Base-by-base conservation (phyloP, 2,888 invertebrate species). In the Vanessa cardui region DNA sequence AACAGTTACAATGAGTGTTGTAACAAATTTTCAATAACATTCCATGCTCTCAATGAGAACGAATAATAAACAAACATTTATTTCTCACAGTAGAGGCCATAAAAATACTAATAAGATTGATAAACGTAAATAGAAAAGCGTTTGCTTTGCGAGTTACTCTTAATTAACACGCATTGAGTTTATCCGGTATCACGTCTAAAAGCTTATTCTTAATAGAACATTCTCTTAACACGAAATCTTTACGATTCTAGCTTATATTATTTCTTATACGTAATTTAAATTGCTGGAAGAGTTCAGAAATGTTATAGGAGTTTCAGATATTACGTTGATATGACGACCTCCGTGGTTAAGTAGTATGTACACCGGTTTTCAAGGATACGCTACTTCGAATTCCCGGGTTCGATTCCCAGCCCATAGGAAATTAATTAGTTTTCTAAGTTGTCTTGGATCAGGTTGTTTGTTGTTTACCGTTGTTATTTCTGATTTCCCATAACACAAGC, bases 61-160 rank as follows among this genome's bases (percentile, higher is more conserved):
- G 15, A n/a, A 56, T 12, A 50, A 46, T 52, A 31, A 54, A 65
- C 47, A 64, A 58, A 49, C 64, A n/a, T 49, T 39, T 21, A 47
- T 52, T 49, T 76, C 74, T 74, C 75, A 75, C 74, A 69, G 66
- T 64, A 66, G 12, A 63, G 67, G 63, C 66, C 63, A 72, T 69
- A 68, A 72, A 69, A 71, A 64, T 68, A 66, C 72, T 78, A 78
- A 78, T 71, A 72, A 72, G 67, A 77, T 74, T 67, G 70, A 72
- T 75, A 78, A 78, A 79, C 78, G 66, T 62, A 73, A 71, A 63
- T 70, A 73, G 73, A 71, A 76, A 79, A 78, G 72, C 77, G 81
- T 88, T 85, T 85, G 78, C 77, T 70, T 84, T 80, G 74, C 77
- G 77, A 78, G 77, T 88, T 87, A 85, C 72, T 74, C 78, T 80